These are phyloP conservation scores for Osmerus eperlanus DNA, from an alignment of 2,113 vertebrate species.

Conservation along the genomic window DNA sequence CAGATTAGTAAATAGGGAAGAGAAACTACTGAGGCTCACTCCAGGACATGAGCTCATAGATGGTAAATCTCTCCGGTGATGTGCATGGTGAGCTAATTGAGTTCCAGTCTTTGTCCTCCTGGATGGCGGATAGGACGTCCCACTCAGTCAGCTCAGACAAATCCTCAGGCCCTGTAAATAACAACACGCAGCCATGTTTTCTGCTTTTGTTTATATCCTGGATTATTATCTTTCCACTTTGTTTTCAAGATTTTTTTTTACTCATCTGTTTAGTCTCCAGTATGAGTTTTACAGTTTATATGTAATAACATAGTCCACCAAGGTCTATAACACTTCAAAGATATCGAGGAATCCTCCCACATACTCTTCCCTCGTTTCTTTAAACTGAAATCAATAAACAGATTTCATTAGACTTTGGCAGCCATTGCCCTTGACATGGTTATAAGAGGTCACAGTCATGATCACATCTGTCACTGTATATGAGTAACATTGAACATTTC, in stretches of 20 bases:
- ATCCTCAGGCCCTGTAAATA: conserved; percentile 43
- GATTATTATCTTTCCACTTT: background rate
- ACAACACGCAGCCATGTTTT: conserved; percentile 12
- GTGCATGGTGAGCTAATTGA: conserved; percentile 70
- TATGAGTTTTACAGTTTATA: too few relatives aligned
- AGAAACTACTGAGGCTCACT: conserved; percentile 33
- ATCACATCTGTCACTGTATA: conserved; percentile 24
- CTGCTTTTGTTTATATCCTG: conserved; percentile 25
- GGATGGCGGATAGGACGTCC: conserved; percentile 60
- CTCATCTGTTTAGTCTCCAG: too few relatives aligned
- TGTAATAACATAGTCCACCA: too few relatives aligned
- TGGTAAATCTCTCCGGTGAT: conserved; percentile 69
- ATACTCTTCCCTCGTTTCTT: background rate
- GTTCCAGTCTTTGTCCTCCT: conserved; percentile 71
- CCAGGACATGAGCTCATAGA: conserved; percentile 71
- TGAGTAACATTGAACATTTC: conserved; percentile 13
- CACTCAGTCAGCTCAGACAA: conserved; percentile 35
- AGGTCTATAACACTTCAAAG: background rate
- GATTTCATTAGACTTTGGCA: conserved; percentile 37
- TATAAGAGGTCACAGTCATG: conserved; percentile 38
- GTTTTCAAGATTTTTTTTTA: too few relatives aligned
- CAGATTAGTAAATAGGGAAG: conserved; percentile 28
- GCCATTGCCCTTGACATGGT: conserved; percentile 21
- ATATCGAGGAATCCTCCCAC: background rate
- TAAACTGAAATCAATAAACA: conserved; percentile 41